phyloP scores from a whole-genome alignment of 2,888 invertebrate species.

The Andrena marginata region DNA sequence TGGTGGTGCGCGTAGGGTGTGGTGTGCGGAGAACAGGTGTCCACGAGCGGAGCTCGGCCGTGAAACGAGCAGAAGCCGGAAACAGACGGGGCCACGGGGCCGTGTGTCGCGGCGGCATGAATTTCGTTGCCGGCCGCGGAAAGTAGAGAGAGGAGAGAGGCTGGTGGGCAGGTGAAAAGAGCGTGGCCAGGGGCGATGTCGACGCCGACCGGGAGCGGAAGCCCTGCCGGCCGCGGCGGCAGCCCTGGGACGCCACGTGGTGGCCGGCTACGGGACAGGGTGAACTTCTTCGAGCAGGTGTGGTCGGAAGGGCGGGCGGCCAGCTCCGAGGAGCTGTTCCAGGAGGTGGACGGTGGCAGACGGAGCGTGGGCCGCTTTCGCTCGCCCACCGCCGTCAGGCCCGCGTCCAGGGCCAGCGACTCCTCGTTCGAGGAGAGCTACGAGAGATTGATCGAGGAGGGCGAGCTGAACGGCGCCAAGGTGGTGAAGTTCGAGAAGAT shows the following conservation, averaged over 20 bases:
- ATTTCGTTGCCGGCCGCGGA: slow-evolving; percentile 10
- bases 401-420: slow-evolving; percentile 81
- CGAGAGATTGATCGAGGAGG: slow-evolving; percentile 87
- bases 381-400: slow-evolving; percentile 59
- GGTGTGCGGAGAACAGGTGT: slow-evolving; percentile 70
- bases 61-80: slow-evolving; percentile 48
- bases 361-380: slow-evolving; percentile 71
- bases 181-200: slow-evolving; percentile 19
- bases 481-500: slow-evolving; percentile 91
- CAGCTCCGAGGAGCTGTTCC: slow-evolving; percentile 84
- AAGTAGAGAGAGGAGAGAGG: slow-evolving; percentile 1
- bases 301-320: slow-evolving; percentile 87
- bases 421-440: slow-evolving; percentile 86
- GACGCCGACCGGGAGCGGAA: slow-evolving; percentile 58
- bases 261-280: slow-evolving; percentile 89
- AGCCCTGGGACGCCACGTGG: slow-evolving; percentile 83
- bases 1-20: slow-evolving; percentile 61
- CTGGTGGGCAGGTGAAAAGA: background rate
- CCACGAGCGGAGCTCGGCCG: slow-evolving; percentile 45
- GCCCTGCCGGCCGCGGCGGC: slow-evolving; percentile 63
- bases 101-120: slow-evolving; percentile 21
- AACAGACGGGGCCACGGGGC: slow-evolving; percentile 16
- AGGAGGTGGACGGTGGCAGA: slow-evolving; percentile 76
- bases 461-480: slow-evolving; percentile 88
- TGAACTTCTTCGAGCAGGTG: slow-evolving; percentile 92